Conservation (phyloP, 2,113 vertebrate genomes). For the Gnathonemus echidnorhynchus region DNA sequence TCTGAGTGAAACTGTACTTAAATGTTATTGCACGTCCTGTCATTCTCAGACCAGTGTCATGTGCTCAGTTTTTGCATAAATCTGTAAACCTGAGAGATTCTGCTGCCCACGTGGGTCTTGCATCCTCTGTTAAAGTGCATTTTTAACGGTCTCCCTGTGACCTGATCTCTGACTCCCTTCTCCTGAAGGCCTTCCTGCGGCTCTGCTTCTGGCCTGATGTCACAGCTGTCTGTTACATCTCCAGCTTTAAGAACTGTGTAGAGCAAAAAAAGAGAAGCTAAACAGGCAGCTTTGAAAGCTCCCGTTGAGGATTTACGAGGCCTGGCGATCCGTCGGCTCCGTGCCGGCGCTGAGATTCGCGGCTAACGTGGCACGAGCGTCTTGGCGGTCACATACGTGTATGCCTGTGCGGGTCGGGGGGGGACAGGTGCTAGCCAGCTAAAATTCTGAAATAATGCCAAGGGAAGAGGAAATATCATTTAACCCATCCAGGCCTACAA, state of each 20-base stretch:
- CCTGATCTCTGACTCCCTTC: neutral
- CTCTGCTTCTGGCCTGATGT: neutral
- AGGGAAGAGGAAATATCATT: neutral
- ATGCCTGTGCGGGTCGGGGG: neutral
- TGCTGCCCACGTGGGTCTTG: neutral
- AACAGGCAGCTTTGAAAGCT: neutral
- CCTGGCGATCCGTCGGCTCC: too few species aligned
- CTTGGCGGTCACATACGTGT: neutral
- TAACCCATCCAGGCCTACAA: neutral
- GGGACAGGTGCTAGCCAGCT: neutral
- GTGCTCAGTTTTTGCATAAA: neutral
- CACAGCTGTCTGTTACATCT: neutral
- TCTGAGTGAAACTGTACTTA: neutral
- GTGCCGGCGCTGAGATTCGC: neutral
- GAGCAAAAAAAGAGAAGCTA: neutral
- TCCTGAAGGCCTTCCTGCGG: neutral
- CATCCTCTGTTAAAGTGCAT: neutral
- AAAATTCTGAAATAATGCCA: neutral
- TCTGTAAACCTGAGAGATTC: neutral
- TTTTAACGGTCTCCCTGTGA: neutral
- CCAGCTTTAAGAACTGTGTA: neutral
- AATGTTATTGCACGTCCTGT: neutral
- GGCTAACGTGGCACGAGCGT: neutral
- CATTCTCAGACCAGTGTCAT: neutral
- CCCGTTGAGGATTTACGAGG: neutral